Conservation (phyloP, 2,888 invertebrate species). For the Drosophila cyrtoloma region DNA sequence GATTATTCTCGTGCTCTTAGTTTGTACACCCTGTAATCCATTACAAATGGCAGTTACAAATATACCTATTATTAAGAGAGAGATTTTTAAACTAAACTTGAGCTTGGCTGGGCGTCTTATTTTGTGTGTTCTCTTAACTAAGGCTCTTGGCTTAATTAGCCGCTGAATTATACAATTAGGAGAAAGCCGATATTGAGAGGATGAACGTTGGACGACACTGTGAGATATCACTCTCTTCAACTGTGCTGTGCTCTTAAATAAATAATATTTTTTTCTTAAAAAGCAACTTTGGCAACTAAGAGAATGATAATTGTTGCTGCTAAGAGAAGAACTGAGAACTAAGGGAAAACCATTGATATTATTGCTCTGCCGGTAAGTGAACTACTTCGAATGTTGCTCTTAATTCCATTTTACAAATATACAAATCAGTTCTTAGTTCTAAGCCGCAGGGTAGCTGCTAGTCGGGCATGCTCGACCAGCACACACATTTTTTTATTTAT, state of each 20-base stretch:
- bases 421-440: neutral
- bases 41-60: neutral
- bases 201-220: no score
- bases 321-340: neutral
- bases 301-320: neutral
- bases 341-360: neutral
- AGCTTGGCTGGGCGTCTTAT: neutral
- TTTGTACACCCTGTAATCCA: neutral
- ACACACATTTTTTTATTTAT: neutral
- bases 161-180: no score
- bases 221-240: no score
- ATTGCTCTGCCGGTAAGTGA: neutral
- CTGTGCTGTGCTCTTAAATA: no score
- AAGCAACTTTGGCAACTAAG: neutral
- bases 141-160: no score
- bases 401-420: neutral
- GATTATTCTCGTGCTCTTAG: conserved; percentile 3
- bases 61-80: neutral
- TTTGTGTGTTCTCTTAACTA: neutral
- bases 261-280: no score
- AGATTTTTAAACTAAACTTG: neutral
- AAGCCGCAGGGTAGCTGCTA: neutral
- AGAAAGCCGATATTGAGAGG: no score
- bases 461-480: neutral
- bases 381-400: neutral